Conservation (phyloP, 2,797 vertebrate genomes). For the Platyrinchus mystaceus region DNA sequence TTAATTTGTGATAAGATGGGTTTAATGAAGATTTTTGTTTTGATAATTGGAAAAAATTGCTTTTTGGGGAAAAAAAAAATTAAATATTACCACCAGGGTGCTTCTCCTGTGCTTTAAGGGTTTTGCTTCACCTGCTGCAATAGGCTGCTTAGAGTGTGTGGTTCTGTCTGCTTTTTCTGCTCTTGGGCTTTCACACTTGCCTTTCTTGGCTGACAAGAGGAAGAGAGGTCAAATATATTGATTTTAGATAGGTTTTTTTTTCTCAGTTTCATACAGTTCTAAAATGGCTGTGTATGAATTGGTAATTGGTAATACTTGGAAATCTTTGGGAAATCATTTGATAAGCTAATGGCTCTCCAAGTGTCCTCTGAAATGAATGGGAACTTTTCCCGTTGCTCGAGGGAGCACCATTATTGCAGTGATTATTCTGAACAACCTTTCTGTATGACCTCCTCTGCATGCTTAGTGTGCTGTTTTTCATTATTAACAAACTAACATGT, state of each 20-base stretch:
- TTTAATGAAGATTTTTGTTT: not conserved
- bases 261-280: not conserved
- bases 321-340: not conserved
- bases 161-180: slow-evolving; percentile 9
- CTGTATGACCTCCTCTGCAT: not conserved
- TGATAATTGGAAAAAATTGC: not conserved
- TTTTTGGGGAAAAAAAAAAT: not conserved
- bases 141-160: not conserved
- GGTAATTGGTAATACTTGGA: not conserved
- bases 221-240: not conserved
- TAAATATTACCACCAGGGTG: not conserved
- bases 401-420: not conserved
- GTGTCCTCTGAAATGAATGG: not conserved
- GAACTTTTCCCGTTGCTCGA: not conserved
- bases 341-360: not conserved
- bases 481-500: slow-evolving; percentile 71
- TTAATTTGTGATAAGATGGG: not conserved
- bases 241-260: not conserved
- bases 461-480: slow-evolving; percentile 24
- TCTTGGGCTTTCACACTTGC: not conserved
- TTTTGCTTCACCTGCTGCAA: not conserved
- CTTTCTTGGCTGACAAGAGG: not conserved
- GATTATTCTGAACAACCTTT: not conserved
- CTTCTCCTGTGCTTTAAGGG: not conserved
- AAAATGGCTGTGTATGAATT: not conserved